These are phyloP conservation scores for Pelobates cultripes DNA, from an alignment of 2,797 vertebrate genomes.

Conservation along the genomic window DNA sequence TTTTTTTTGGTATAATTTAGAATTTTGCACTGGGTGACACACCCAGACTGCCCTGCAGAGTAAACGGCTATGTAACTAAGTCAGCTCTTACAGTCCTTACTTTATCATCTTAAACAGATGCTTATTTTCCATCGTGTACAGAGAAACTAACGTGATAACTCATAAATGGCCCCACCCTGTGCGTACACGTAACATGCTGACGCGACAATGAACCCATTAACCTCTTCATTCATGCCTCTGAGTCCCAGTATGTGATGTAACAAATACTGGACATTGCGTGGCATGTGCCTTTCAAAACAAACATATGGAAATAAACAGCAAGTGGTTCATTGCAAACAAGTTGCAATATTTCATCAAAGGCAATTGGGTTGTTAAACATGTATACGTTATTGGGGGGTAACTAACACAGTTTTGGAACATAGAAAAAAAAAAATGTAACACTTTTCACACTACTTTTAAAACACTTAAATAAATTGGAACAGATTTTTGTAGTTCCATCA, in stretches of 20 bases:
- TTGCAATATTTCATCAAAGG: no score
- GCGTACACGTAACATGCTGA: slow-evolving; percentile 22
- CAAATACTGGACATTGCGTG: neutral
- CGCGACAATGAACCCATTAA: slow-evolving; percentile 1
- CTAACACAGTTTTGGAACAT: neutral
- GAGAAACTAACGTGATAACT: slow-evolving; percentile 6
- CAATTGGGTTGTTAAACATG: no score
- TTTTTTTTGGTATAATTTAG: neutral
- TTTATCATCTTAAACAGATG: slow-evolving; percentile 37
- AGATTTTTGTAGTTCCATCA: no score
- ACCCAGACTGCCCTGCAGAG: neutral
- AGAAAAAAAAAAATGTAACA: neutral
- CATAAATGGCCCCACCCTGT: slow-evolving; percentile 1
- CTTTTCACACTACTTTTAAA: no score
- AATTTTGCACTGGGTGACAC: neutral
- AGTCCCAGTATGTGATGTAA: neutral
- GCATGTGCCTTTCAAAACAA: no score
- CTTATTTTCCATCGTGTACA: neutral
- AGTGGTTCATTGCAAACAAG: neutral
- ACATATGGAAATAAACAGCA: no score
- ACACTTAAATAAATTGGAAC: no score
- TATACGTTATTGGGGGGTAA: no score
- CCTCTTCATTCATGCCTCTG: neutral
- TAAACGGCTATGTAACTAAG: neutral
- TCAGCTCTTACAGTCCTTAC: neutral